Evolutionary conservation across 2,797 vertebrate species (phyloP).

Genomic region (Rhodeus uyekii): DNA sequence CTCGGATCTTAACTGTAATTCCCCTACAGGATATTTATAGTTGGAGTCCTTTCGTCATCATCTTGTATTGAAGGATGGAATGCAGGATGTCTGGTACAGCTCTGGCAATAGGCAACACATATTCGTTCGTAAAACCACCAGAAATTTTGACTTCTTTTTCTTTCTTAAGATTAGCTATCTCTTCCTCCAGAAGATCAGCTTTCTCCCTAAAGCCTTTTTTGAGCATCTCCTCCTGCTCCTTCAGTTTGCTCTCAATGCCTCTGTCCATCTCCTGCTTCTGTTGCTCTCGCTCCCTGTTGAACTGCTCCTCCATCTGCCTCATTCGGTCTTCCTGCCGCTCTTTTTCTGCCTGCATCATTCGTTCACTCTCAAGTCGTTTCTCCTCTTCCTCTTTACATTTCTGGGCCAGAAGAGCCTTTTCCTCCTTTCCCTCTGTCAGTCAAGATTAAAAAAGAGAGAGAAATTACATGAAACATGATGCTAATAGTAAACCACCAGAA

Average conservation of each 20-base stretch:
- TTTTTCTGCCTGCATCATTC: constrained; percentile 33
- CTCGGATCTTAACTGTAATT: no score
- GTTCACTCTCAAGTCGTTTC: constrained; percentile 41
- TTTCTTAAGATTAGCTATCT: constrained; percentile 52
- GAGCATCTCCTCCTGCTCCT: constrained; percentile 52
- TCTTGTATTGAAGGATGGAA: neutral
- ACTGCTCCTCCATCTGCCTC: constrained; percentile 47
- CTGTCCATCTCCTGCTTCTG: constrained; percentile 44
- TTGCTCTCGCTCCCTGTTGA: constrained; percentile 42
- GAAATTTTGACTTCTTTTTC: constrained; percentile 8
- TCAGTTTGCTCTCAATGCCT: constrained; percentile 57
- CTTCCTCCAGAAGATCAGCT: constrained; percentile 41
- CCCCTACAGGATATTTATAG: fast-evolving
- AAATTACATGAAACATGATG: neutral
- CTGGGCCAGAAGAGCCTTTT: constrained; percentile 45
- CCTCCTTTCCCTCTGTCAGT: constrained; percentile 49
- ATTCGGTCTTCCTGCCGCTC: constrained; percentile 40
- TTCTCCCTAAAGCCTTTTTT: constrained; percentile 52
- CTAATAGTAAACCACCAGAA: neutral
- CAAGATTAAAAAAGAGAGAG: fast-evolving
- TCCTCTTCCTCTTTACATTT: constrained; percentile 51
- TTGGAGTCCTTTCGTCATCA: neutral
- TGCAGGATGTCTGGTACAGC: neutral
- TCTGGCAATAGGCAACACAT: neutral
- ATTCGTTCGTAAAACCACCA: neutral